Percentiles rank a stretch among this genome's conserved stretches.
Conservation (phyloP, 2,888 invertebrate genomes). For the Nycteola revayana region DNA sequence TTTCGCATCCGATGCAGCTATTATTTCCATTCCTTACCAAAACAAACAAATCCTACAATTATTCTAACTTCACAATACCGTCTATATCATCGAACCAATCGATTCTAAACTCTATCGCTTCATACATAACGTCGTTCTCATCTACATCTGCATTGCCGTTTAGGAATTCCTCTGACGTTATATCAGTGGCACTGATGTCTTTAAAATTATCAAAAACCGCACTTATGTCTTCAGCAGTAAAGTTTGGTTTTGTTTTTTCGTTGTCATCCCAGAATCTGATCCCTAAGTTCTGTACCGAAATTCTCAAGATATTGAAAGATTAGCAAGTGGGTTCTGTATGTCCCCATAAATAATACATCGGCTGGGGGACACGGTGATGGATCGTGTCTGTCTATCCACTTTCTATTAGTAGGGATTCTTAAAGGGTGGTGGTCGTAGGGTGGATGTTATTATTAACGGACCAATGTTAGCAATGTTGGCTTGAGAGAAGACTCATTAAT, state of each 20-base stretch:
- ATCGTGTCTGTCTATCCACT: constrained; percentile 74
- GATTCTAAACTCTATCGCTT: constrained; percentile 35
- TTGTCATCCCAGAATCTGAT: constrained; percentile 35
- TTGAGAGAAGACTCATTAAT: constrained; percentile 72
- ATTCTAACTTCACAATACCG: constrained; percentile 55
- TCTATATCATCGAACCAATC: constrained; percentile 17
- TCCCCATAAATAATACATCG: constrained; percentile 81
- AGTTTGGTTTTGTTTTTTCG: constrained; percentile 25
- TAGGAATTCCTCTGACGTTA: constrained; percentile 48
- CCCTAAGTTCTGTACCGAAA: constrained; percentile 66
- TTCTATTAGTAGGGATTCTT: constrained; percentile 79
- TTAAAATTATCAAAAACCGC: constrained; percentile 36
- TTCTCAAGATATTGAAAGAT: constrained; percentile 81
- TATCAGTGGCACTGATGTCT: constrained; percentile 35
- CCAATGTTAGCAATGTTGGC: constrained; percentile 63
- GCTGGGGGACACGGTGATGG: constrained; percentile 71
- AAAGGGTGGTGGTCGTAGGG: constrained; percentile 68
- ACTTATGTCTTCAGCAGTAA: constrained; percentile 41
- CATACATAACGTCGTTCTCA: constrained; percentile 31
- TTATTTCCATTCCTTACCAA: constrained; percentile 71
- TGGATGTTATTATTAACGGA: constrained; percentile 67
- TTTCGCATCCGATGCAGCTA: constrained; percentile 64
- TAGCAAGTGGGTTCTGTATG: constrained; percentile 74
- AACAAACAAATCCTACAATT: constrained; percentile 80
- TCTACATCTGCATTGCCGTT: constrained; percentile 39